Conservation (phyloP, 2,113 vertebrate genomes). For the Pyrgilauda ruficollis region DNA sequence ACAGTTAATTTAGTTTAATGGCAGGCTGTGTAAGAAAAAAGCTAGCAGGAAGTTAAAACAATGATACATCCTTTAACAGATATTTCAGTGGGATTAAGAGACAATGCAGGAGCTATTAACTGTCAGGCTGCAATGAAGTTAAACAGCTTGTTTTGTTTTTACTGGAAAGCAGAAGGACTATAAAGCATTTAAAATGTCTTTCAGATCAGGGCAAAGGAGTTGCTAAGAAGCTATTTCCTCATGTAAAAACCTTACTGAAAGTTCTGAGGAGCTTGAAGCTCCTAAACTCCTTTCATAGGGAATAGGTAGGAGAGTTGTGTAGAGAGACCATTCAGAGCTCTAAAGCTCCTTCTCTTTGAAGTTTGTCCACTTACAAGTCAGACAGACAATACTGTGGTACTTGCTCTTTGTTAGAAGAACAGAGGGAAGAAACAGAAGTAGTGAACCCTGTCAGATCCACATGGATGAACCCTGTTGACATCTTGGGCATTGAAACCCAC, state of each 20-base stretch:
- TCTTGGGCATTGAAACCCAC: not conserved
- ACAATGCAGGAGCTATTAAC: slow-evolving; percentile 57
- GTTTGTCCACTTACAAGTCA: not conserved
- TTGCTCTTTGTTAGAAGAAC: not conserved
- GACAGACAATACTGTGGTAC: not conserved
- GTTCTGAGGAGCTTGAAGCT: not conserved
- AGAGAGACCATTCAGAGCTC: not conserved
- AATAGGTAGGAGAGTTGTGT: not conserved
- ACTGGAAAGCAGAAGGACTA: slow-evolving; percentile 44
- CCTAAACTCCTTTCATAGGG: not conserved
- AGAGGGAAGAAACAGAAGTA: not conserved
- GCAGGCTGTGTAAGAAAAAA: not conserved
- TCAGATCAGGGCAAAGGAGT: not conserved
- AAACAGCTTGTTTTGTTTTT: slow-evolving; percentile 54
- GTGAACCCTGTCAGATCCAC: not conserved
- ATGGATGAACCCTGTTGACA: not conserved
- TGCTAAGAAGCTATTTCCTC: slow-evolving; percentile 35
- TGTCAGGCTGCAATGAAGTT: slow-evolving; percentile 39
- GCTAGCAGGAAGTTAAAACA: slow-evolving; percentile 47
- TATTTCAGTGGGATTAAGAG: slow-evolving; percentile 22
- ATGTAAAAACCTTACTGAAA: not conserved
- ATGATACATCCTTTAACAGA: slow-evolving; percentile 42
- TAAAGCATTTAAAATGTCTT: slow-evolving; percentile 26
- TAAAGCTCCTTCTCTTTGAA: slow-evolving; percentile 2
- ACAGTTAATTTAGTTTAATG: slow-evolving; percentile 3